These are phyloP conservation scores for Rattus rattus DNA, from an alignment of 2,113 vertebrate genomes.

Conservation along the genomic window DNA sequence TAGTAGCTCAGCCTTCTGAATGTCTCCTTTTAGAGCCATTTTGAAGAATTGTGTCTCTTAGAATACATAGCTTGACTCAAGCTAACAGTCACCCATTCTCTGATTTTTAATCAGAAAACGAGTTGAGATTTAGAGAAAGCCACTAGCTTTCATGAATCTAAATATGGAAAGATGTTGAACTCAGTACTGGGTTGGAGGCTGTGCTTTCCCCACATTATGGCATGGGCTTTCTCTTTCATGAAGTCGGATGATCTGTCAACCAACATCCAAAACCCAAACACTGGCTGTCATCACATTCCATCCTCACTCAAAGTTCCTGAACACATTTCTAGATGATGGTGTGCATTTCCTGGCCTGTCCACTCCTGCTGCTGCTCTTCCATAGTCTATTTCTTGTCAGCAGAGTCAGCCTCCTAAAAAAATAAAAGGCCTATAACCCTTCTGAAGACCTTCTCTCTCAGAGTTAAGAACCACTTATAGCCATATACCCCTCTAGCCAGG, in stretches of 20 bases:
- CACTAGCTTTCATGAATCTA: neutral
- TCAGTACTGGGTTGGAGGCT: neutral
- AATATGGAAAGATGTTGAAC: neutral
- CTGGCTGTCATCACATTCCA: neutral
- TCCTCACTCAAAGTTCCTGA: neutral
- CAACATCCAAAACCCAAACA: neutral
- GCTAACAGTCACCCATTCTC: neutral
- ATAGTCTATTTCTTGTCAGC: neutral
- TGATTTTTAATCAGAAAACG: neutral
- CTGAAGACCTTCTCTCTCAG: neutral
- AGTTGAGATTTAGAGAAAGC: neutral
- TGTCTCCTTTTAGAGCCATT: neutral
- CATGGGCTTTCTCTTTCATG: neutral
- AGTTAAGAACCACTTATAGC: neutral
- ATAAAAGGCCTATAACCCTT: neutral
- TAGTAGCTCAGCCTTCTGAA: neutral
- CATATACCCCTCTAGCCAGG: fast-evolving
- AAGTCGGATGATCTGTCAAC: neutral
- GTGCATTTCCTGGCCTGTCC: neutral
- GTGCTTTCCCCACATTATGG: neutral
- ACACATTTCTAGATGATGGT: neutral
- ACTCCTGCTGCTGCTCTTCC: neutral
- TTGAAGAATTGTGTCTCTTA: neutral
- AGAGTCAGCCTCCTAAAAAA: neutral
- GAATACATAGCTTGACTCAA: neutral